These are phyloP conservation scores for Hydriomena furcata DNA, from an alignment of 2,888 invertebrate genomes.

Conservation along the genomic window DNA sequence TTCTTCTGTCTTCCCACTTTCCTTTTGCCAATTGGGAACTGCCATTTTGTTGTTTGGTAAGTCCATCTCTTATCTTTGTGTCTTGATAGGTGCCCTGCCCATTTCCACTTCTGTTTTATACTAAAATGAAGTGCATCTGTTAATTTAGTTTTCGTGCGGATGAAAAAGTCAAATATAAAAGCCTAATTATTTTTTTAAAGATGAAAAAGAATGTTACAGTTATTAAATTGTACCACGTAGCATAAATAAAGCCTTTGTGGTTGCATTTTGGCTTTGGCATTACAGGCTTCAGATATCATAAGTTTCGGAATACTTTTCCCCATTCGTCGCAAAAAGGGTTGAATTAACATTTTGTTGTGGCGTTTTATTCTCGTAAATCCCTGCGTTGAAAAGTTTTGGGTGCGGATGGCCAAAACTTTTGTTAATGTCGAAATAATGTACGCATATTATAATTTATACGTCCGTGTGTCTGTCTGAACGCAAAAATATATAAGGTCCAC, in stretches of 20 bases:
- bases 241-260: not conserved
- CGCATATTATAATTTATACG: conserved; percentile 20
- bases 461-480: conserved; percentile 14
- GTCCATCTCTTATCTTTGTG: too few species aligned
- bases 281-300: conserved; percentile 10
- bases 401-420: conserved; percentile 60
- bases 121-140: too few species aligned
- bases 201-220: too few species aligned
- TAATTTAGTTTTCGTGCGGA: too few species aligned
- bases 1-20: too few species aligned
- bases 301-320: conserved; percentile 40
- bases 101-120: too few species aligned
- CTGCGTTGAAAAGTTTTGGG: conserved; percentile 55
- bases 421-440: conserved; percentile 72
- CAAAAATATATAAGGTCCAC: not conserved
- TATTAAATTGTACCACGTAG: too few species aligned
- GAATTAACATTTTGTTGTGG: conserved; percentile 64
- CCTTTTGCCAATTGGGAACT: too few species aligned
- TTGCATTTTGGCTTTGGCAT: not conserved
- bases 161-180: too few species aligned
- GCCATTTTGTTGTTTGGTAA: too few species aligned
- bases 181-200: too few species aligned
- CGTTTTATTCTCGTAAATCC: conserved; percentile 56
- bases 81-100: too few species aligned
- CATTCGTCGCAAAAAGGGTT: conserved; percentile 56